Percentiles rank a stretch among this genome's conserved stretches.
Evolutionary conservation across 2,113 vertebrate species (phyloP).

Genomic region (Pygoscelis adeliae): DNA sequence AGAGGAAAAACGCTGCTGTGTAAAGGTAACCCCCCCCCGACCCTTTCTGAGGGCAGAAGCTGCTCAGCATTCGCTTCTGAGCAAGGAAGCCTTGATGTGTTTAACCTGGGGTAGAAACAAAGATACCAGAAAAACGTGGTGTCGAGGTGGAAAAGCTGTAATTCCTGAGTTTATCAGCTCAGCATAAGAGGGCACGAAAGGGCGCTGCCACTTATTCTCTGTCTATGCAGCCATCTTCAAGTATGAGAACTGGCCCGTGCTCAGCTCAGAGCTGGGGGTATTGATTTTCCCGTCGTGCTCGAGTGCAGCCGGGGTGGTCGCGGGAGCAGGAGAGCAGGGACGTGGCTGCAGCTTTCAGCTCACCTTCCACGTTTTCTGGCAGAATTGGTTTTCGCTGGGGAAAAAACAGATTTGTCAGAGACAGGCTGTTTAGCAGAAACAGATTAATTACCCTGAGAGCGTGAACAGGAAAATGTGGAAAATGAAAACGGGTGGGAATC

Average conservation of each 20-base stretch:
- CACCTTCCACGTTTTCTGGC: neutral
- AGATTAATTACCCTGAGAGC: neutral
- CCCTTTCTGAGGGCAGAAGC: neutral
- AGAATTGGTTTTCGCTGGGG: neutral
- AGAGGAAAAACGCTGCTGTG: neutral
- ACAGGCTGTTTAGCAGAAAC: neutral
- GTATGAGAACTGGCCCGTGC: neutral
- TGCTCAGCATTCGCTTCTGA: neutral
- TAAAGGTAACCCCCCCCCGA: neutral
- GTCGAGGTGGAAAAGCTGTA: neutral
- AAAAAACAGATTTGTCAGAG: neutral
- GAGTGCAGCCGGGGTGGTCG: accelerated
- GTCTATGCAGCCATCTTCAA: neutral
- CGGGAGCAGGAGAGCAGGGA: neutral
- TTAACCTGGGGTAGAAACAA: neutral
- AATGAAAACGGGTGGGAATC: neutral
- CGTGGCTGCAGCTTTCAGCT: accelerated
- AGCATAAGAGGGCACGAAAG: neutral
- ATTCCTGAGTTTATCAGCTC: neutral
- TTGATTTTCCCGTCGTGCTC: accelerated
- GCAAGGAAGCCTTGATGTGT: neutral
- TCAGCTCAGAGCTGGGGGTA: accelerated
- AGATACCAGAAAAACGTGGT: neutral
- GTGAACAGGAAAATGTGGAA: neutral
- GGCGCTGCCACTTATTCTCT: accelerated